phyloP scores from a whole-genome alignment of 1,140 invertebrate genomes.

The Parapsyche elsis region DNA sequence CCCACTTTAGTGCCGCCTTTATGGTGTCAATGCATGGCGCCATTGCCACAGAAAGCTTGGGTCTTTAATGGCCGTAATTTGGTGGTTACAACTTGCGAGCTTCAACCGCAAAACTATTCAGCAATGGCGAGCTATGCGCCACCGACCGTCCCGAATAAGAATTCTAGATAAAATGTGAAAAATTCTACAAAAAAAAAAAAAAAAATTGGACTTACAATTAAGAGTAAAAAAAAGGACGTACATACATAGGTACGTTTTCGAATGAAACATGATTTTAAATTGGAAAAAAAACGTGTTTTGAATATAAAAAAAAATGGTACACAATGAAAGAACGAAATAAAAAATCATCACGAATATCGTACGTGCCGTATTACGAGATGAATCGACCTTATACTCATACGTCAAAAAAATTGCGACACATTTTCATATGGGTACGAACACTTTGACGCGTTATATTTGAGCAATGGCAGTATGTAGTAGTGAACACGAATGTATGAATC shows the following conservation, averaged over 20 bases:
- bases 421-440: too few relatives aligned
- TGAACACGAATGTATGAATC: too few relatives aligned
- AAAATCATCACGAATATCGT: slow-evolving; percentile 17
- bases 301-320: not conserved
- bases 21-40: slow-evolving; percentile 51
- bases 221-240: too few relatives aligned
- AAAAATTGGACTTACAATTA: too few relatives aligned
- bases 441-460: too few relatives aligned
- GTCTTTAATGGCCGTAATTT: slow-evolving; percentile 50
- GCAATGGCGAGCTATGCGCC: not conserved
- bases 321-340: not conserved
- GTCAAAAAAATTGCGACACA: not conserved
- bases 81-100: slow-evolving; percentile 37
- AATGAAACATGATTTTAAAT: slow-evolving; percentile 1
- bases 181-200: too few relatives aligned
- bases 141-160: too few relatives aligned
- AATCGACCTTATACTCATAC: not conserved
- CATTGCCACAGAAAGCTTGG: slow-evolving; percentile 14
- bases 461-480: too few relatives aligned
- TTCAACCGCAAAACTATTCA: slow-evolving; percentile 35
- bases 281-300: slow-evolving; percentile 22
- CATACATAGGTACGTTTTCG: not conserved
- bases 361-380: slow-evolving; percentile 14
- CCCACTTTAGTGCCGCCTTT: slow-evolving; percentile 49
- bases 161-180: too few relatives aligned